A percentile compares a stretch with the other conserved stretches of the same genome.
Conservation (phyloP, 2,797 vertebrate genomes). For the Myiotriccus ornatus region DNA sequence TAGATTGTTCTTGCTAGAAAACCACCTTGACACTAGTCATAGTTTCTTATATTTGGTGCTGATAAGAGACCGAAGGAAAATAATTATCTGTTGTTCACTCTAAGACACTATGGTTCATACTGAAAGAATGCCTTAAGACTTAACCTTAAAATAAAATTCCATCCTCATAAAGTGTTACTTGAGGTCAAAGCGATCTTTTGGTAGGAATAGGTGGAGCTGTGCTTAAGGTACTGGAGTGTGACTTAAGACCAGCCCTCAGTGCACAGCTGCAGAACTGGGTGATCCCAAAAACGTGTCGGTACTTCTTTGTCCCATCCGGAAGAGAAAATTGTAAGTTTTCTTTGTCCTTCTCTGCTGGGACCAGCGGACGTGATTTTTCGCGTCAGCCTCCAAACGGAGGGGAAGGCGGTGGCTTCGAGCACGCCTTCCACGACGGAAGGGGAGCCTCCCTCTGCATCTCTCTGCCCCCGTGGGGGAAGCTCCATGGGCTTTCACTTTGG, state of each 20-base stretch:
- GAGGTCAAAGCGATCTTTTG: not conserved
- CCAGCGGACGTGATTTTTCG: not conserved
- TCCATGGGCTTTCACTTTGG: not conserved
- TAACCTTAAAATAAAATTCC: not conserved
- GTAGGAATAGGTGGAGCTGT: not conserved
- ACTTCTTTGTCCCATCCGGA: not conserved
- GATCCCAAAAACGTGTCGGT: not conserved
- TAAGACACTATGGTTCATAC: not conserved
- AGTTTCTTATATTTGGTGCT: not conserved
- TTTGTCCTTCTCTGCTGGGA: not conserved
- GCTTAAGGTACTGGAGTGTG: not conserved
- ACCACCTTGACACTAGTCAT: not conserved
- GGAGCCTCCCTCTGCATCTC: too few relatives aligned
- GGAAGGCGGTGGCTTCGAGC: not conserved
- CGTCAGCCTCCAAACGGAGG: not conserved
- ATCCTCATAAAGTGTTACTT: not conserved
- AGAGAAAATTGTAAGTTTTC: not conserved
- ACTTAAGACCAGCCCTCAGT: not conserved
- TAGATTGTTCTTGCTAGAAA: not conserved
- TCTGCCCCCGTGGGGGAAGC: not conserved
- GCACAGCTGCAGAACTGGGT: not conserved
- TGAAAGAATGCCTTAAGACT: not conserved
- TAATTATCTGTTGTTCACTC: not conserved
- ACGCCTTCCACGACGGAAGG: not conserved
- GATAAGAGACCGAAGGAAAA: not conserved